Percentiles rank a stretch among this genome's conserved stretches.
Conservation (phyloP, 2,113 vertebrate species). For the Planiliza haematocheilus region DNA sequence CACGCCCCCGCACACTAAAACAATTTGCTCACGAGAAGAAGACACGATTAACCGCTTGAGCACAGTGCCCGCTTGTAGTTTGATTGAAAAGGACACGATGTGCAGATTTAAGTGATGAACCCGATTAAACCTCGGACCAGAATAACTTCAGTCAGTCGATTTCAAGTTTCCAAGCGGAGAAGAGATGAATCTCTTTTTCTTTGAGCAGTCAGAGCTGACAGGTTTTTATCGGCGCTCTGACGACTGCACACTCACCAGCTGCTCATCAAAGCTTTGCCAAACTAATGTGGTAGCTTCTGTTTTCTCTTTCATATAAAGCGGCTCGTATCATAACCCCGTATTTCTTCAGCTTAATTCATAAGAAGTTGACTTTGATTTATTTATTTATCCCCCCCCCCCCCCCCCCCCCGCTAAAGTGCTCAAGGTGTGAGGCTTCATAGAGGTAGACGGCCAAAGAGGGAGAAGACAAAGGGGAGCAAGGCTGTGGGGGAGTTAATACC, state of each 20-base stretch:
- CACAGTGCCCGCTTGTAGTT: no score
- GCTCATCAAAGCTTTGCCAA: slow-evolving; percentile 7
- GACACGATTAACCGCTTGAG: neutral
- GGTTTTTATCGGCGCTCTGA: slow-evolving; percentile 23
- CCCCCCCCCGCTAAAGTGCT: neutral
- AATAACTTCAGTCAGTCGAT: no score
- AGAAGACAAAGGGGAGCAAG: slow-evolving; percentile 14
- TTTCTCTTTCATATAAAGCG: slow-evolving; percentile 31
- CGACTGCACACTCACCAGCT: neutral
- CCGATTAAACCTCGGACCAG: no score
- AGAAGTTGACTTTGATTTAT: slow-evolving; percentile 18
- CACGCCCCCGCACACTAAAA: neutral
- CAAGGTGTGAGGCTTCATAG: neutral
- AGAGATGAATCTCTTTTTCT: neutral
- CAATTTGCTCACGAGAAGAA: neutral
- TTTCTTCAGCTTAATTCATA: neutral
- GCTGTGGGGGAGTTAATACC: slow-evolving; percentile 49
- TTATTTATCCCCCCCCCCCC: neutral
- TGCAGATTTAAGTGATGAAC: no score
- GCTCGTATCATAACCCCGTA: neutral
- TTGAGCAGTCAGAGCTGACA: neutral
- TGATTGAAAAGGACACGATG: no score
- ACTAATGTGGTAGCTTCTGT: neutral
- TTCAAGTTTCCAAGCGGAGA: no score
- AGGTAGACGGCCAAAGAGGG: neutral